phyloP scores from a whole-genome alignment of 1,140 invertebrate genomes.

The Scaptodrosophila lebanonensis region DNA sequence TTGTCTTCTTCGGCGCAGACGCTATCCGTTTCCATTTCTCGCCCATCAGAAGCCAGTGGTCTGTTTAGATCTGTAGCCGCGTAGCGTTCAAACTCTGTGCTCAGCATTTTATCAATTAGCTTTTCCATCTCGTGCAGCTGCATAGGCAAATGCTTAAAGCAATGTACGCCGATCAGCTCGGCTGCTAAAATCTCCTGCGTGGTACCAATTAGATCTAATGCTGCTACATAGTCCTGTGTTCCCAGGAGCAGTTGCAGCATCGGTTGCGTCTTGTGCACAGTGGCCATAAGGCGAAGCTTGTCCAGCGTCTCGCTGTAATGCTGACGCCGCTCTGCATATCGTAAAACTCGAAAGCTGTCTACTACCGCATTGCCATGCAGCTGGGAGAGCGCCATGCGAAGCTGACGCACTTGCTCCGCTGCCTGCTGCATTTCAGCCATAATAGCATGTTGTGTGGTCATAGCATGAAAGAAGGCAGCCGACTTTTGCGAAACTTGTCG shows the following conservation, averaged over 20 bases:
- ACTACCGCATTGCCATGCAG: slow-evolving; percentile 89
- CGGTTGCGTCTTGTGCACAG: slow-evolving; percentile 97
- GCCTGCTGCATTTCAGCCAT: slow-evolving; percentile 93
- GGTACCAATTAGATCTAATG: slow-evolving; percentile 94
- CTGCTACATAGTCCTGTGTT: slow-evolving; percentile 97
- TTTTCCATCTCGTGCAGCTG: slow-evolving; percentile 98
- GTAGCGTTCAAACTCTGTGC: slow-evolving; percentile 95
- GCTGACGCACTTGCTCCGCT: slow-evolving; percentile 86
- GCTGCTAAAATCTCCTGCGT: slow-evolving; percentile 95
- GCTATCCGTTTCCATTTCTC: slow-evolving; percentile 80
- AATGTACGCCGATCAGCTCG: slow-evolving; percentile 93
- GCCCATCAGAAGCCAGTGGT: slow-evolving; percentile 80
- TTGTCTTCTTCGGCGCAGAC: slow-evolving; percentile 88
- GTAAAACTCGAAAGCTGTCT: slow-evolving; percentile 88
- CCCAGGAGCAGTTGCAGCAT: slow-evolving; percentile 96
- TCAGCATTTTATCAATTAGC: slow-evolving; percentile 97
- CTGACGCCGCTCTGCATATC: slow-evolving; percentile 81
- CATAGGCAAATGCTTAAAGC: slow-evolving; percentile 95
- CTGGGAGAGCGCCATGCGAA: slow-evolving; percentile 83
- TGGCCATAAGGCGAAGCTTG: slow-evolving; percentile 94
- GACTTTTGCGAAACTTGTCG: slow-evolving; percentile 96
- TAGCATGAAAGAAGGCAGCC: slow-evolving; percentile 96
- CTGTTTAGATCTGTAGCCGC: slow-evolving; percentile 94
- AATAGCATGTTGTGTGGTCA: slow-evolving; percentile 96
- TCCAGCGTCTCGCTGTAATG: slow-evolving; percentile 83